Evolutionary conservation across 2,797 vertebrate genomes (phyloP), one percentile per base, ranked within the genome.

Genomic region (Oryzias dopingdopingensis): DNA sequence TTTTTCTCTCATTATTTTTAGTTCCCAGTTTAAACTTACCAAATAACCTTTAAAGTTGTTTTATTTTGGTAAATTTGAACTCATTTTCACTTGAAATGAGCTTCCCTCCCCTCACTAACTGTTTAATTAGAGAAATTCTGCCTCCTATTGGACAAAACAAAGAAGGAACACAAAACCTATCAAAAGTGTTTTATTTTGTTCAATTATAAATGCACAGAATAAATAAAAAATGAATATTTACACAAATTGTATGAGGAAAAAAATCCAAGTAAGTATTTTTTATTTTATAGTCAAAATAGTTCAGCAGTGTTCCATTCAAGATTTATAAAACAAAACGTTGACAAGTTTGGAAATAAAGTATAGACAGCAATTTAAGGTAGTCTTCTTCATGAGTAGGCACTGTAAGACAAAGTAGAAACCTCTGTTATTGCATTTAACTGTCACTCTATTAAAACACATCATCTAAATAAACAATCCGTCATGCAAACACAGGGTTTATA

Each of bases 131-230:
- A 62, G 45, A 67, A 70, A 67, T 14, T 56, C 65, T 82, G 72
- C 86, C 89, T 68, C 70, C 89, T 89, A 56, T 65, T 83, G 89
- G 82, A 67, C 15, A 70, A 56, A 74, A 52, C 17, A 17, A 16
- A 20, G 64, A 22, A 69, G 14, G 67, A n/a, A 58, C 12, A 16
- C 16, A 16, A 47, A 23, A 45, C 8, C 1, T 49, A 10, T 24
- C 15, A 49, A 5, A 56, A 48, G 10, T 15, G 23, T 3, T 45
- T 23, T 49, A 49, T 52, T 14, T 50, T 1, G 18, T 13, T 1
- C 29, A 13, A 45, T 13, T 16, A 54, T 17, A 40, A 45, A 20
- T 40, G 23, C 14, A 24, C 2, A 16, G 14, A 15, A 22, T 15
- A 5, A 46, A 12, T 7, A 37, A 14, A 22, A 46, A 2, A 44